Evolutionary conservation across 2,113 vertebrate species (phyloP), one percentile per base, ranked within the genome.

Genomic region (Passer domesticus): DNA sequence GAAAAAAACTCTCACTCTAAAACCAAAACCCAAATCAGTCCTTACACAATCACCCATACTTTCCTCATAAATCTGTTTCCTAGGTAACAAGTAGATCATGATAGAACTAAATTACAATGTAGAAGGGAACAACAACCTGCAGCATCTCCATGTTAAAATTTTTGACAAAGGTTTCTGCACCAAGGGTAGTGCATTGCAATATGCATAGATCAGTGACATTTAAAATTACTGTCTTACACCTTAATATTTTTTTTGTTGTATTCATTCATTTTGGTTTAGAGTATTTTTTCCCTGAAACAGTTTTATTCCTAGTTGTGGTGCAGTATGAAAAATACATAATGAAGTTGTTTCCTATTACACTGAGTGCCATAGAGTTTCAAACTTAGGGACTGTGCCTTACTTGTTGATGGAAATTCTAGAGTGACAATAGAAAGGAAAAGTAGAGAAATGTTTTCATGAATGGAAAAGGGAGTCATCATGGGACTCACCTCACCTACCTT

Each of bases 31-130:
- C 30, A 77, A 90, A 87, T 81, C 41, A 37, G 28, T 35, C 49
- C 8, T 62, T 70, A 56, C 21, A 52, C 43, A 66, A n/a, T 78
- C 69, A 62, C 23, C 27, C 58, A 9, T 82, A 70, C 11, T 79
- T 84, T 47, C 39, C 76, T 81, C 74, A 23, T 79, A 94, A 89
- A 87, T 92, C 75, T 53, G 94, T 96, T 96, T 86, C 94, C 97
- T 88, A 95, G 92, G 95, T 75, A 96, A 97, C 96, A 66, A 72
- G 39, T 87, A 88, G 64, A 73, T 75, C 82, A 83, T 9, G 24
- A 53, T 9, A 78, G 67, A 83, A 89, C 16, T 85, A 89, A 74
- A 63, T 87, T 68, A 39, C 31, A 84, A 3, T 37, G 43, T 63
- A 79, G 49, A 91, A 83, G 17, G 59, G 63, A 92, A 19, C 15